phyloP scores from a whole-genome alignment of 2,797 vertebrate genomes.

The Microtus californicus region DNA sequence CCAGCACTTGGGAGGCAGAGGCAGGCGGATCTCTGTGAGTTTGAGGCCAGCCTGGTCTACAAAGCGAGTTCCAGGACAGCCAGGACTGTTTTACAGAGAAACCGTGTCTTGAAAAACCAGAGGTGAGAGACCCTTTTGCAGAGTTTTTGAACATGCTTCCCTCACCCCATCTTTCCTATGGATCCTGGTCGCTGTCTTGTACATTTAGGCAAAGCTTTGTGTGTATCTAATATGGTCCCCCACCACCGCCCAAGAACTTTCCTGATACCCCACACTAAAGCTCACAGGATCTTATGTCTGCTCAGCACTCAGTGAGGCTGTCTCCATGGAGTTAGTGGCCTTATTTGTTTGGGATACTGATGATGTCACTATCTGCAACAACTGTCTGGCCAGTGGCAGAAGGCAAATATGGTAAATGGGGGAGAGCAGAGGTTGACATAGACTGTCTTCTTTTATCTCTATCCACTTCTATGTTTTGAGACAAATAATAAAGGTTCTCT shows the following conservation, averaged over 20 bases:
- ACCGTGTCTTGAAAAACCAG: too few species aligned
- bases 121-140: neutral
- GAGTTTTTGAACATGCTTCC: neutral
- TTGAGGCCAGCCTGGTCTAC: too few species aligned
- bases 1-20: too few species aligned
- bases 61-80: too few species aligned
- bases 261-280: neutral
- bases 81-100: too few species aligned
- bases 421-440: too few species aligned
- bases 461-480: neutral
- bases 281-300: neutral
- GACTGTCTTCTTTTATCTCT: neutral
- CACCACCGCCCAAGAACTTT: neutral
- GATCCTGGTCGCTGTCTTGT: neutral
- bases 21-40: too few species aligned
- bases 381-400: neutral
- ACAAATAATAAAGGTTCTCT: neutral
- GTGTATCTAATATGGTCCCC: rapidly evolving
- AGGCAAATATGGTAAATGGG: neutral
- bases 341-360: neutral
- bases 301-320: neutral
- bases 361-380: neutral
- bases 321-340: neutral
- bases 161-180: neutral
- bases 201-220: neutral